A percentile compares a stretch with the other conserved stretches of the same genome.
These are phyloP conservation scores for Galbula dea DNA, from an alignment of 2,113 vertebrate species.

Conservation along the genomic window DNA sequence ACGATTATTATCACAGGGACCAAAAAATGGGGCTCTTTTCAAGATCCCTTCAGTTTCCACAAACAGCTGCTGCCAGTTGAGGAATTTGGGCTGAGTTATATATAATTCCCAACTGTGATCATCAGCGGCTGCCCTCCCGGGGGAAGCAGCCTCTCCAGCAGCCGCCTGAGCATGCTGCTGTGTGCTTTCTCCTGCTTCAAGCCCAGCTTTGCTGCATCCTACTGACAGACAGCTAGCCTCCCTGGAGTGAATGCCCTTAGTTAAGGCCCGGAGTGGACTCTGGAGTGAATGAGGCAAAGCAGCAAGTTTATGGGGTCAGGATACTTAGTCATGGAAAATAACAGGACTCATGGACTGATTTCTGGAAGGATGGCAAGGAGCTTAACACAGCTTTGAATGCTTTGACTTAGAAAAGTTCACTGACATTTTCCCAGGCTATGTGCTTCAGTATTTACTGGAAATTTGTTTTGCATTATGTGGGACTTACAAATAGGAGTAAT, in stretches of 20 bases:
- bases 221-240: neutral
- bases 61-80: constrained; percentile 48
- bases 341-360: neutral
- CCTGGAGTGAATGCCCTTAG: neutral
- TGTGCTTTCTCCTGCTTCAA: neutral
- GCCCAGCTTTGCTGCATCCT: neutral
- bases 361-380: neutral
- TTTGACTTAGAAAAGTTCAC: neutral
- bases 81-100: neutral
- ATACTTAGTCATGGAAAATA: neutral
- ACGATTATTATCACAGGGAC: constrained; percentile 23
- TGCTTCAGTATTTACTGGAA: neutral
- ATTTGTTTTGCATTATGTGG: neutral
- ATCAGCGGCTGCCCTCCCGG: neutral
- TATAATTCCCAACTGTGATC: constrained; percentile 5
- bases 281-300: neutral
- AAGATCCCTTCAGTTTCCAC: constrained; percentile 2
- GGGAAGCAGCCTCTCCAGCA: neutral
- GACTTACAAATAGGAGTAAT: neutral
- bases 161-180: neutral
- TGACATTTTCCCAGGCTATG: neutral
- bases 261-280: neutral
- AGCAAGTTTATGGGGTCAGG: neutral
- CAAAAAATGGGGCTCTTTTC: constrained; percentile 34
- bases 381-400: neutral